Conservation (phyloP, 2,888 invertebrate species). For the Sarcophaga rosellei region DNA sequence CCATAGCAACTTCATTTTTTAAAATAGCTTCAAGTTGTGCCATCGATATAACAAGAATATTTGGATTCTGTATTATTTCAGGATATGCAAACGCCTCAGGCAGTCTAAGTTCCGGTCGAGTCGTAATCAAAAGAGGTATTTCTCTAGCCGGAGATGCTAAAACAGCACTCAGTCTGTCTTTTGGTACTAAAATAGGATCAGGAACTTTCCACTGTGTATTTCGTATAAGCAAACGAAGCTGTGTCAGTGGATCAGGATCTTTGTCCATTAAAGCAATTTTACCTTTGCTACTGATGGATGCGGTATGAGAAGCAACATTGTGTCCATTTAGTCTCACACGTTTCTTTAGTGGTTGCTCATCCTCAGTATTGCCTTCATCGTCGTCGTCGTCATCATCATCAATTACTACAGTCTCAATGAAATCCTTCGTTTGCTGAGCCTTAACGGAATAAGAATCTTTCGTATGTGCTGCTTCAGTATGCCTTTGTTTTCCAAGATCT, state of each 20-base stretch:
- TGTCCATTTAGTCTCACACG: constrained; percentile 73
- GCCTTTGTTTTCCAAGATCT: constrained; percentile 87
- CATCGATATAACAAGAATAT: constrained; percentile 89
- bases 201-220: constrained; percentile 88
- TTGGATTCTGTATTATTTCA: constrained; percentile 88
- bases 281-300: constrained; percentile 9
- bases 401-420: constrained; percentile 81
- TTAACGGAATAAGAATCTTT: constrained; percentile 82
- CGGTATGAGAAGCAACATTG: constrained; percentile 5
- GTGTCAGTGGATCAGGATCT: constrained; percentile 86
- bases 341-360: constrained; percentile 82
- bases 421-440: constrained; percentile 75
- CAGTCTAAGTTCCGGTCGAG: constrained; percentile 87
- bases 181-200: constrained; percentile 91
- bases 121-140: constrained; percentile 88
- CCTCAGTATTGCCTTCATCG: constrained; percentile 47
- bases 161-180: constrained; percentile 87
- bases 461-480: constrained; percentile 83
- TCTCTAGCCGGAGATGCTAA: constrained; percentile 88
- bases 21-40: constrained; percentile 87
- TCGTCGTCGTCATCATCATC: constrained; percentile 72
- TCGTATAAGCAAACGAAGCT: constrained; percentile 86
- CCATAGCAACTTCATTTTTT: constrained; percentile 82
- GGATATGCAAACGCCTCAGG: constrained; percentile 89
- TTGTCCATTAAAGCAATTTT: constrained; percentile 73